Base-by-base conservation (phyloP, 2,113 vertebrate species). In the Polypterus senegalus region DNA sequence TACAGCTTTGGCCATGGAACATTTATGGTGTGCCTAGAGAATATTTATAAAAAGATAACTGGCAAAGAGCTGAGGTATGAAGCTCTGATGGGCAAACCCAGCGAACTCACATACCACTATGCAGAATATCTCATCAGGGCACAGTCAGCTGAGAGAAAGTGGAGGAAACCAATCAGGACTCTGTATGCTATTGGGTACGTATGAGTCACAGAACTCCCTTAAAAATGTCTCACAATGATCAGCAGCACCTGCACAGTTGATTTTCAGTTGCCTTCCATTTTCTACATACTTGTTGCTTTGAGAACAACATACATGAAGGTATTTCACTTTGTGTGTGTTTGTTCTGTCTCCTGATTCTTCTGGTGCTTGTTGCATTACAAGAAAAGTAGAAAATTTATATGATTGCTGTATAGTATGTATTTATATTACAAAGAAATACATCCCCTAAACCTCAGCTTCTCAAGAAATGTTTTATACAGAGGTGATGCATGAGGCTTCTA, bases 21-120 rank as follows among this genome's bases (percentile, higher is more conserved):
- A 0, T 93, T 95, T 78, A 76, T 92, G 79, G 80, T 92, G 57
- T 95, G 91, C 65, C 68, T 95, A 79, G 90, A 95, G 73, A 87
- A 88, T 45, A 86, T 91, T 64, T 93, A 89, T 77, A 90, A 86
- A 81, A 95, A 92, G 74, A 75, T 94, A 69, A 91, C 89, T 1
- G 91, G 90, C 10, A 81, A 62, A n/a, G 85, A 91, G 1, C 73
- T 95, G 69, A 85, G 86, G 69, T 92, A 94, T 0, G 77, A 91
- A 61, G 83, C 73, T 0, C 47, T 94, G 57, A 79, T 95, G 73
- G 92, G 92, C 56, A 95, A 95, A 47, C 92, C 91, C 11, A 86
- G 87, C n/a, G 76, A 86, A 63, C 60, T 92, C 61, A 94, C 91
- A 0, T 95, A 92, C 71, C 91, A 87, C 62, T 92, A 88, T 0